Evolutionary conservation across 2,113 vertebrate species (phyloP), one percentile per base, ranked within the genome.

Genomic region (Scopus umbretta): DNA sequence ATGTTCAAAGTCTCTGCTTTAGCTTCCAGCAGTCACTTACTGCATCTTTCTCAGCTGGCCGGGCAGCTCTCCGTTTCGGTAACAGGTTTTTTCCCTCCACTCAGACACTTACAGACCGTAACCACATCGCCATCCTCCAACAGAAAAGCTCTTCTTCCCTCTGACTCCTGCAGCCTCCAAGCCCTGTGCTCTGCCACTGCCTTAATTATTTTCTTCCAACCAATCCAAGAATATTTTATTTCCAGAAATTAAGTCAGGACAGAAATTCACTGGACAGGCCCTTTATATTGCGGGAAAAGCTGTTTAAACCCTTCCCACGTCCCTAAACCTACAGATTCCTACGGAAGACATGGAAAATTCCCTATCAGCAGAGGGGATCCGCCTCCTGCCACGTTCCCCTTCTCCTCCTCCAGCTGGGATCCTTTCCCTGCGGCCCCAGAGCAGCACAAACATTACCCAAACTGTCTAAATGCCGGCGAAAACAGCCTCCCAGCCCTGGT

Each of bases 401-500:
- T 61, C 82, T 83, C n/a, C 29, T 52, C 12, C 66, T 59, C 89
- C 83, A 70, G 27, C 67, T 66, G 88, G n/a, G 55, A 78, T 76
- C 32, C 15, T 49, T 80, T 81, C 6, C 49, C 17, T 1, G 1
- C 3, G n/a, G 66, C 23, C 70, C 30, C 1, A 1, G 73, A 74
- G 52, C 67, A 43, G 82, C 80, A 47, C 63, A 47, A 91, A 68
- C 82, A 6, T 43, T 18, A 29, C 65, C 14, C 16, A 8, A 74
- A 27, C 19, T 0, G 2, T n/a, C 67, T 3, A 38, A 88, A 53
- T 0, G 2, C 36, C 1, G 6, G 16, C 5, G 0, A 38, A 34
- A 92, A 67, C 72, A 68, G 30, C 10, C 11, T 34, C 80, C 32
- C 40, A 13, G 42, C n/a, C 27, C 30, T 5, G 10, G 3, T 71